Evolutionary conservation across 2,113 vertebrate genomes (phyloP), one percentile per base, ranked within the genome.

Genomic region (Procavia capensis): DNA sequence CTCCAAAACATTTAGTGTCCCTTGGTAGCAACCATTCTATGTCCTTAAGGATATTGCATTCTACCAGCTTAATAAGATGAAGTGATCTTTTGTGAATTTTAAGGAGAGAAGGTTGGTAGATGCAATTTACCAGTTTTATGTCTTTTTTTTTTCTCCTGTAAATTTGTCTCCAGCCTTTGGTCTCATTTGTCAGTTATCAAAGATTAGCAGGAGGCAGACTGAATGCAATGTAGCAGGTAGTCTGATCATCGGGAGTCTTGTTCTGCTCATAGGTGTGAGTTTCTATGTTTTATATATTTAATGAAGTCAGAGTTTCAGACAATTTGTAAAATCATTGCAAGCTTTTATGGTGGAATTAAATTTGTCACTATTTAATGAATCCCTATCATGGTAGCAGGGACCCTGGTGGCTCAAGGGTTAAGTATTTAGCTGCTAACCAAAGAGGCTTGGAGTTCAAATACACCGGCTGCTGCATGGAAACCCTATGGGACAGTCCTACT

Each of bases 141-240:
- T 87, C 41, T 91, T 92, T 92, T 76, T 87, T 45, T 91, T 92
- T 92, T 76, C 31, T 70, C 7, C 61, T 84, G 66, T 29, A 87
- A 92, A 54, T 70, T 80, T 90, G 17, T 81, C 57, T 95, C 66
- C 74, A 7, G 61, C 13, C 22, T 72, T 61, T 81, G 43, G 1
- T 64, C 45, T n/a, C 25, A 17, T 70, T 41, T 70, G 27, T 54
- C 11, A 72, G 29, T 13, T 84, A 39, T 24, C 22, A n/a, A 66
- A 74, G 57, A 36, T 14, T 90, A 59, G 2, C 19, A 59, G 0
- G 31, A 14, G 43, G 36, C 41, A 91, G 79, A 80, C 9, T 90
- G 74, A 34, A 74, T 75, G 29, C 11, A 70, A 80, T 72, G 50
- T 7, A 85, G 8, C 24, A 39, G 34, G 3, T 39, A 9, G 9